Evolutionary conservation across 2,888 invertebrate species (phyloP), one percentile per base, ranked within the genome.

Genomic region (Beris morrisii): DNA sequence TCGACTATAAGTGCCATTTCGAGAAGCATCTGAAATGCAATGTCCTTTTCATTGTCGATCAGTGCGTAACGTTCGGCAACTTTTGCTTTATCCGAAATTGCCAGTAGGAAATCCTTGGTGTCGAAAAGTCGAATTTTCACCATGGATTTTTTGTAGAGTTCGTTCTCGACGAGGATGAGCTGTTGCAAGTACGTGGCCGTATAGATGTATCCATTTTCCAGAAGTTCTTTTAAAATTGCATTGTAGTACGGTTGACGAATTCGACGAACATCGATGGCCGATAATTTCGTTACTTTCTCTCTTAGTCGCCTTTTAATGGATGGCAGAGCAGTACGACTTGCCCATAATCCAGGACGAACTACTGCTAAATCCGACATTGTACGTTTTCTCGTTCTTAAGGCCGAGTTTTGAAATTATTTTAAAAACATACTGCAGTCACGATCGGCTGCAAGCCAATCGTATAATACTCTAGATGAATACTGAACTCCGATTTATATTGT

Each of bases 271-370:
- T 58, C 58, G 11, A 28, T 58, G 15, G 13, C 31, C 52, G 11
- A 15, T 45, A 54, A 30, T 13, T 45, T 32, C 1, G 59, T 58
- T 12, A 66, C 45, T 22, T 59, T 66, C 5, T 32, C 28, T 11
- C 32, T 52, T 9, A 66, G 31, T 43, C 15, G 59, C 32, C 28
- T 32, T 54, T 66, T 66, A 11, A 52, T 28, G 7, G 9, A 28
- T n/a, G 59, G 38, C 9, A 66, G 12, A 5, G 43, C 4, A 11
- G 52, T 38, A 6, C 22, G 13, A 12, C 9, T 13, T 4, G 66
- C 59, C 66, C 66, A 66, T 11, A 66, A 30, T 3, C 66, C 66
- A 11, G 58, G 65, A 15, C 45, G 48, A 31, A 38, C 43, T 22
- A 22, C 22, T 22, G 22, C 22, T 22, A 22, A 3, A 22, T 22